Conservation (phyloP, 2,113 vertebrate genomes). For the Megaceryle torquata region DNA sequence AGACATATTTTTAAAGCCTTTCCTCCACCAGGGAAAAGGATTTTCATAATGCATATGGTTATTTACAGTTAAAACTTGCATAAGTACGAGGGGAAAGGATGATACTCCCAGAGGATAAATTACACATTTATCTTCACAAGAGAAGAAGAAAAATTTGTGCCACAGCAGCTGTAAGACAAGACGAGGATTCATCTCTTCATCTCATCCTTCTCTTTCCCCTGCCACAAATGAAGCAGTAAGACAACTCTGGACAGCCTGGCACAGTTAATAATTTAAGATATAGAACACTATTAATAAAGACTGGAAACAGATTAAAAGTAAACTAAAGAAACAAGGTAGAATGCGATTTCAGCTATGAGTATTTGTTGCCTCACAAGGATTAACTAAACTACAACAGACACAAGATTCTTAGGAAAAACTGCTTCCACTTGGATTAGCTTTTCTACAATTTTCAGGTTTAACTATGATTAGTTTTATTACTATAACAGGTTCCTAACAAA, state of each 20-base stretch:
- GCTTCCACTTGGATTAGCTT: not conserved
- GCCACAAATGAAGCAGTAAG: not conserved
- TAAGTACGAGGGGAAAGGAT: not conserved
- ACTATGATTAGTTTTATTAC: not conserved
- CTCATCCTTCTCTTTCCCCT: not conserved
- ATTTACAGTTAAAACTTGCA: not conserved
- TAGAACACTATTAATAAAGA: not conserved
- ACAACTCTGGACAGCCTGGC: not conserved
- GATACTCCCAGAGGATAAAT: not conserved
- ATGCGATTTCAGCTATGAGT: not conserved
- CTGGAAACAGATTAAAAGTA: not conserved
- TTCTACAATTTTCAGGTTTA: not conserved
- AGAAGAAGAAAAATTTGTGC: not conserved
- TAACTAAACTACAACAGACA: not conserved
- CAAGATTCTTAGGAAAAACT: not conserved
- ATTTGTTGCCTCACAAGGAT: not conserved
- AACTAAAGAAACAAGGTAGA: not conserved
- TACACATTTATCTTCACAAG: not conserved
- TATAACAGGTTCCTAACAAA: not conserved
- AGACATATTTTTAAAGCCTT: not conserved
- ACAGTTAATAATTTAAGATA: not conserved
- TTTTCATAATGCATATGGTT: not conserved
- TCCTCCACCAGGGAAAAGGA: not conserved
- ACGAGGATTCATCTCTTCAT: not conserved
- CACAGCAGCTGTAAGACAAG: not conserved